Conservation (phyloP, 2,797 vertebrate genomes). For the Alauda arvensis region DNA sequence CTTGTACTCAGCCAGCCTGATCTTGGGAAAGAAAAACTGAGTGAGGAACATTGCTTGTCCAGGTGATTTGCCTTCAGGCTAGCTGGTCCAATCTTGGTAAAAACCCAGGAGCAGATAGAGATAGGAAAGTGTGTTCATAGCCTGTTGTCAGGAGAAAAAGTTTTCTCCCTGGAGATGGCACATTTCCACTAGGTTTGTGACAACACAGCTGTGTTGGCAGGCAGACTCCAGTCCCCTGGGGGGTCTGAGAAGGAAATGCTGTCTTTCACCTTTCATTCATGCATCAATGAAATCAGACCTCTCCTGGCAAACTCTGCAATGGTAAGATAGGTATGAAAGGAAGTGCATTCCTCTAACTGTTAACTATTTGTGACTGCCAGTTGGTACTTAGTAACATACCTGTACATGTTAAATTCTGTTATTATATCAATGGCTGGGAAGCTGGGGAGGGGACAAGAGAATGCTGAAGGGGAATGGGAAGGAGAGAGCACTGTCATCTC, state of each 20-base stretch:
- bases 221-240: background rate
- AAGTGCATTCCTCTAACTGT: background rate
- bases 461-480: background rate
- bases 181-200: background rate
- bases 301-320: background rate
- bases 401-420: background rate
- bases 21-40: background rate
- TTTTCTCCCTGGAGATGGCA: constrained; percentile 6
- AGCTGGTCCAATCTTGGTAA: background rate
- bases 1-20: background rate
- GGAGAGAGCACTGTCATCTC: background rate
- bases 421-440: background rate
- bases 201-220: background rate
- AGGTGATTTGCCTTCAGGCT: background rate
- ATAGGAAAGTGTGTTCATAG: background rate
- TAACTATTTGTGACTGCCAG: background rate
- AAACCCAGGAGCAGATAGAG: background rate
- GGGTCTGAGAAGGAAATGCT: background rate
- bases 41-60: background rate
- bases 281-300: background rate
- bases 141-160: background rate
- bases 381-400: background rate
- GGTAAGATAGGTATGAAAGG: background rate
- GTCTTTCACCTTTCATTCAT: background rate
- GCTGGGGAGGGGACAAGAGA: background rate